Base-by-base conservation (phyloP, 2,113 vertebrate genomes). In the Toxostoma redivivum region DNA sequence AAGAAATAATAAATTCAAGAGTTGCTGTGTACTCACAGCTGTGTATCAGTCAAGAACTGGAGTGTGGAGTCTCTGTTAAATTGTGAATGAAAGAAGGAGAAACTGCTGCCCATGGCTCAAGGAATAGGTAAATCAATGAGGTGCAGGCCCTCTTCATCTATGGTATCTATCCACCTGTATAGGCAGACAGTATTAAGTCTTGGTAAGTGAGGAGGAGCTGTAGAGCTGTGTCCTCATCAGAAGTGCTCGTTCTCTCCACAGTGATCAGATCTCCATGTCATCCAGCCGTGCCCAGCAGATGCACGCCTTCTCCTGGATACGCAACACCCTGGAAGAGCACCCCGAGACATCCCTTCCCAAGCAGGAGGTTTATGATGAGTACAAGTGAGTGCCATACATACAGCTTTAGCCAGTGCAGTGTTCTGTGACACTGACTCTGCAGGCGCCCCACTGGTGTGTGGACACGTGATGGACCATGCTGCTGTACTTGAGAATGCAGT, bases 261-360 rank as follows among this genome's bases (percentile, higher is more conserved):
- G 99, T 27, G 99, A 99, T 97, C 99, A 99, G 98, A 97, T 98
- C 79, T 98, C 98, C 78, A 98, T 99, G 98, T 99, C 99, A 3
- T 99, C 99, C 37, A 99, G 99, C 97, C 99, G 99, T 88, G 98
- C 99, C 42, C 99, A 99, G 97, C 99, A 99, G 98, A 99, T 98
- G 98, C 99, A 99, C 15, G 99, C 99, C 37, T 99, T 99, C 97
- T 99, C 98, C 25, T 99, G 99, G 99, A 99, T 99, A 97, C 99
- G 98, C 90, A 99, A 98, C 97, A 98, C 99, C 92, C 97, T 99
- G 94, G 99, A 99, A 94, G 99, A 99, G 97, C 99, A 99, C 91
- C 98, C 99, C 1, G 99, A 99, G 97, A 99, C 99, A 11, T 99
- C 99, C 70, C 98, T 99, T n/a, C 99, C 99, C 94, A 99, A 99